Evolutionary conservation across 1,140 invertebrate species (phyloP).

Genomic region (Zaprionus gabonicus): DNA sequence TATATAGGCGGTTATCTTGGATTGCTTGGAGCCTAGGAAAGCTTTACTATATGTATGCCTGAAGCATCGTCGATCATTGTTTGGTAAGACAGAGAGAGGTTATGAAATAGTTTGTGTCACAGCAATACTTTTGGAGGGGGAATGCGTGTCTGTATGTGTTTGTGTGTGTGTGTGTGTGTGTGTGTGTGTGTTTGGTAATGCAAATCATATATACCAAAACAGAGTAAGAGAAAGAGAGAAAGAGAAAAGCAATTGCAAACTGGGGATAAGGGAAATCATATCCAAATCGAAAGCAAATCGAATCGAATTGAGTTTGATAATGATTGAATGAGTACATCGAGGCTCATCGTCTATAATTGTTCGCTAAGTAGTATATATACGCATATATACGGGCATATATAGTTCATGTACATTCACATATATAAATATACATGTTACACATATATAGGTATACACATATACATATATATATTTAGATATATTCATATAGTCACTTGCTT

Average conservation of each 20-base stretch:
- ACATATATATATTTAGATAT: constrained; percentile 18
- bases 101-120: constrained; percentile 47
- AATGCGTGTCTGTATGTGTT: not conserved
- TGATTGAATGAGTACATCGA: not conserved
- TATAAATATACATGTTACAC: constrained; percentile 15
- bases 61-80: constrained; percentile 25
- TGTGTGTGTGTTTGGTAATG: constrained; percentile 33
- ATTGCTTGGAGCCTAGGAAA: constrained; percentile 49
- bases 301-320: constrained; percentile 4
- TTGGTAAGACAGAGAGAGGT: constrained; percentile 32
- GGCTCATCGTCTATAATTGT: constrained; percentile 22
- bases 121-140: constrained; percentile 42
- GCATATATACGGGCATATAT: constrained; percentile 34
- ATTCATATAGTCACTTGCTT: constrained; percentile 31
- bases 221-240: not conserved
- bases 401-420: constrained; percentile 35
- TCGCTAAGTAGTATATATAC: constrained; percentile 17
- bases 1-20: constrained; percentile 23
- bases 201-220: constrained; percentile 15
- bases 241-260: constrained; percentile 7
- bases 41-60: constrained; percentile 42
- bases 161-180: constrained; percentile 4
- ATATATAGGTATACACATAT: constrained; percentile 22
- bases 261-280: not conserved
- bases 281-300: not conserved